Conservation (phyloP, 2,888 invertebrate species). For the Heliconius cydno region DNA sequence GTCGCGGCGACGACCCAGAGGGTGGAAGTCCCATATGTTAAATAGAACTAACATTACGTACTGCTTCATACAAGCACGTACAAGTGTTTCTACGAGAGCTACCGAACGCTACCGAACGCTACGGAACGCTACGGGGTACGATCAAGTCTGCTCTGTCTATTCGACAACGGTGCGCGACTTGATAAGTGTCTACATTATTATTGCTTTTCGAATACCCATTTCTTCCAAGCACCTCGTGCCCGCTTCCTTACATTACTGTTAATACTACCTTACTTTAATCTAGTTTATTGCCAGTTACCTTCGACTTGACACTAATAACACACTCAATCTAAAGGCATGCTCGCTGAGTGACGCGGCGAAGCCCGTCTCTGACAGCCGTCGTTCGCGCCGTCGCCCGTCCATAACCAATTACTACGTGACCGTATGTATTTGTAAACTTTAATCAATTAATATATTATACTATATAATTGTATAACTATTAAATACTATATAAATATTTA, state of each 20-base stretch:
- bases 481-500: slow-evolving; percentile 1
- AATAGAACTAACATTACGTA: not conserved
- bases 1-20: slow-evolving; percentile 51
- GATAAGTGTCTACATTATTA: slow-evolving; percentile 78
- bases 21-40: slow-evolving; percentile 29
- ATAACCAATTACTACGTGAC: slow-evolving; percentile 42
- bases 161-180: slow-evolving; percentile 78
- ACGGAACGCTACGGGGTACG: slow-evolving; percentile 61
- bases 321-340: slow-evolving; percentile 77
- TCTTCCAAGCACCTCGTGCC: slow-evolving; percentile 80
- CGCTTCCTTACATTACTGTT: slow-evolving; percentile 65
- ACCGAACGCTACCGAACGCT: slow-evolving; percentile 63
- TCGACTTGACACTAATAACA: slow-evolving; percentile 70
- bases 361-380: slow-evolving; percentile 62
- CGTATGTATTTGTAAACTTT: not conserved
- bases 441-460: slow-evolving; percentile 1
- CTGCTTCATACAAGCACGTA: not conserved
- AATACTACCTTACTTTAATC: slow-evolving; percentile 71
- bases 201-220: slow-evolving; percentile 84
- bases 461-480: slow-evolving; percentile 14
- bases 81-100: slow-evolving; percentile 55
- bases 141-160: slow-evolving; percentile 66
- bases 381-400: slow-evolving; percentile 58
- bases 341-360: slow-evolving; percentile 60
- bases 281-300: slow-evolving; percentile 80